Percentiles rank a stretch among this genome's conserved stretches.
These are phyloP conservation scores for Epinotia nisella DNA, from an alignment of 2,888 invertebrate genomes.

Conservation along the genomic window DNA sequence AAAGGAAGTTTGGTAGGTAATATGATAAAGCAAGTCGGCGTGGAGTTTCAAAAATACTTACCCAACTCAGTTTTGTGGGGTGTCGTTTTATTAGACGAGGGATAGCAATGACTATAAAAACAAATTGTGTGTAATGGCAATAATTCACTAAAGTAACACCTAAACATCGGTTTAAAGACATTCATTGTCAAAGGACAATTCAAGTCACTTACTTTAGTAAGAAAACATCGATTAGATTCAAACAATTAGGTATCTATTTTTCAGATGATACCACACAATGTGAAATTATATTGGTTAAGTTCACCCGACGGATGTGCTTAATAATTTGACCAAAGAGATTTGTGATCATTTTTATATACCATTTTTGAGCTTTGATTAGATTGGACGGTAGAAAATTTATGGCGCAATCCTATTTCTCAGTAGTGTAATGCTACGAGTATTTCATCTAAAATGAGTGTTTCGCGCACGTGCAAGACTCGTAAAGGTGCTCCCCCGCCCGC, in stretches of 20 bases:
- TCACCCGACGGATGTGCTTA: not conserved
- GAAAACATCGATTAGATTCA: too few species aligned
- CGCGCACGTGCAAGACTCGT: constrained; percentile 68
- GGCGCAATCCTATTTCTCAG: constrained; percentile 21
- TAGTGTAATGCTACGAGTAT: constrained; percentile 67
- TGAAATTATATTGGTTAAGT: not conserved
- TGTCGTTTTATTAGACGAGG: constrained; percentile 49
- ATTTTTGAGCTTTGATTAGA: constrained; percentile 10
- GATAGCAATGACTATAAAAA: constrained; percentile 10
- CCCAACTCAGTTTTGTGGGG: constrained; percentile 48
- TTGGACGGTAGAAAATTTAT: constrained; percentile 19
- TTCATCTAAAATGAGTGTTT: constrained; percentile 69
- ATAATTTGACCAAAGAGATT: not conserved
- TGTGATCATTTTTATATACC: not conserved
- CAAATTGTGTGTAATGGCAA: not conserved
- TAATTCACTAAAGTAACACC: not conserved
- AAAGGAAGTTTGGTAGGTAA: constrained; percentile 49
- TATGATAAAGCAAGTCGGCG: constrained; percentile 52
- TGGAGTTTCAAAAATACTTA: constrained; percentile 50
- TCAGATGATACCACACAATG: not conserved
- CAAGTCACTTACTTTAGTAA: too few species aligned
- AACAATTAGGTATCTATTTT: not conserved
- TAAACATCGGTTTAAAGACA: too few species aligned
- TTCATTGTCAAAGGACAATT: too few species aligned
- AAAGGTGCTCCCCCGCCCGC: constrained; percentile 62